Evolutionary conservation across 2,797 vertebrate species (phyloP), one percentile per base, ranked within the genome.

Genomic region (Centroberyx gerrardi): DNA sequence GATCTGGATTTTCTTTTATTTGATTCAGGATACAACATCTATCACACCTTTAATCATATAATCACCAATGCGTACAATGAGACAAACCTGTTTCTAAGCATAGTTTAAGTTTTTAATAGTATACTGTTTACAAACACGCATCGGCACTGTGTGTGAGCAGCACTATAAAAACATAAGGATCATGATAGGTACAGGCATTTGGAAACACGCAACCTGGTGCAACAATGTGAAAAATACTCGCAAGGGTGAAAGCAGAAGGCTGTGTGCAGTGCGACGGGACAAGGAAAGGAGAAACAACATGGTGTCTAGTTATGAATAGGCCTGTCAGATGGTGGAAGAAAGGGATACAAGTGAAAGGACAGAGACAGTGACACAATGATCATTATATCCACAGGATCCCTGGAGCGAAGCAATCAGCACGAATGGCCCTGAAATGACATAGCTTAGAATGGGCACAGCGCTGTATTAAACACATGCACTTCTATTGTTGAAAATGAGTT

Each of bases 261-360:
- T 59, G 36, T 36, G 6, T 38, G 61, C 31, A 27, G 27, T 8
- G 31, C 40, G 60, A 46, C 27, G 31, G 31, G 51, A 78, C 60
- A 64, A 31, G 64, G 62, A 60, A 51, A 3, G 1, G 9, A 9
- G 31, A 18, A 36, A 36, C n/a, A 40, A 40, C 48, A 62, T 6
- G 61, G 36, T 44, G 48, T 18, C 8, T 29, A 13, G 58, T 69
- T 49, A 78, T 75, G 64, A 82, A 83, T 60, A 74, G 55, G 70
- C 44, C 62, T 71, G 68, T 66, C 70, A 74, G 12, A 68, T 3
- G 27, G 46, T 4, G 61, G 49, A 72, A 66, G 48, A 67, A 66
- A 62, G 64, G 28, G 9, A 31, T 10, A 36, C 0, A 56, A n/a
- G 9, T 44, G 29, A 76, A 52, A 55, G 8, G 49, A 14, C 31